Conservation (phyloP, 2,797 vertebrate genomes). For the Phrynocephalus guinanensis region DNA sequence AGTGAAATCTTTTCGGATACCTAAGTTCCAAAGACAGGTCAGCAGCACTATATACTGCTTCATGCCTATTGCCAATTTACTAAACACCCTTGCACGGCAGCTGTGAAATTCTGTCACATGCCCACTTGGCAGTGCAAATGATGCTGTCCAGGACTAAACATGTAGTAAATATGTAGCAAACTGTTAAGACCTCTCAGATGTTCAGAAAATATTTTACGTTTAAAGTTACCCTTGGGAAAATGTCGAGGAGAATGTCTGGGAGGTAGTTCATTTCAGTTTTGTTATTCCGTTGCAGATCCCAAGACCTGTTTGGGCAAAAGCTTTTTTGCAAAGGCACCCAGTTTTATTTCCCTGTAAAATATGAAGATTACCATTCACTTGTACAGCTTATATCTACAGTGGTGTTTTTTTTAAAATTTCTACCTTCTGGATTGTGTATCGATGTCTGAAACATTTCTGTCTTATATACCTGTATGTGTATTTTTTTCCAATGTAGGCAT, state of each 20-base stretch:
- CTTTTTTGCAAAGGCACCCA: background rate
- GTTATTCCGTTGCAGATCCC: background rate
- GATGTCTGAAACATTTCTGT: constrained; percentile 44
- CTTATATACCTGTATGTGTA: background rate
- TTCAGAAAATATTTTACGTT: background rate
- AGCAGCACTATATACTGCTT: background rate
- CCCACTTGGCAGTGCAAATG: background rate
- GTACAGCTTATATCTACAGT: background rate
- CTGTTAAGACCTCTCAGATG: background rate
- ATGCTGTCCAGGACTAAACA: background rate
- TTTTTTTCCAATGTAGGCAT: constrained; percentile 42
- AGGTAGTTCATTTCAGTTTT: background rate
- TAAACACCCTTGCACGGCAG: background rate
- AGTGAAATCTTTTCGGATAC: background rate
- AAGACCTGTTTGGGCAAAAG: background rate
- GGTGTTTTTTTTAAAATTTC: constrained; percentile 14
- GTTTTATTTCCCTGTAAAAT: background rate
- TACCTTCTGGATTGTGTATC: background rate
- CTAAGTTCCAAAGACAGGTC: background rate
- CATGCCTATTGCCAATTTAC: background rate
- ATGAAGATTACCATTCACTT: background rate
- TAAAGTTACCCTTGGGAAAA: background rate
- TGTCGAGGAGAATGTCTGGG: background rate
- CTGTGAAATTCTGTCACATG: background rate
- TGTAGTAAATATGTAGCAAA: background rate